Percentiles rank a stretch among this genome's conserved stretches.
phyloP scores from a whole-genome alignment of 2,888 invertebrate genomes.

The Germaria angustata region DNA sequence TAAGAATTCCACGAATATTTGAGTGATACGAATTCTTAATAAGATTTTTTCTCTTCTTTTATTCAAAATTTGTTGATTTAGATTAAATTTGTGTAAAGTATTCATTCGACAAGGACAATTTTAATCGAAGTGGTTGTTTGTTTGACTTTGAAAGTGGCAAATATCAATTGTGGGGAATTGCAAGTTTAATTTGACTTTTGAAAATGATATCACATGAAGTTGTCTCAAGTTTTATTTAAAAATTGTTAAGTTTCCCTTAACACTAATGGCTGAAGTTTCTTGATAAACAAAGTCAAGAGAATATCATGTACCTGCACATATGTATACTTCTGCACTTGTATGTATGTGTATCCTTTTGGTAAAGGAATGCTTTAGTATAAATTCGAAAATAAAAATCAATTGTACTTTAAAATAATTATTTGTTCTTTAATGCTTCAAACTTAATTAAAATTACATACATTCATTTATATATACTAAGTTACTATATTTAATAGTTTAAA shows the following conservation, averaged over 20 bases:
- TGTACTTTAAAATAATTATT: background rate
- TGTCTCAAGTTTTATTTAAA: no score
- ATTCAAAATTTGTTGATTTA: slow-evolving; percentile 35
- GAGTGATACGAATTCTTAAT: slow-evolving; percentile 54
- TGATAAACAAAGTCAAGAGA: no score
- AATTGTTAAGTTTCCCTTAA: no score
- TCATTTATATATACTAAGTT: background rate
- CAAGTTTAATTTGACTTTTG: no score
- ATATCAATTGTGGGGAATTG: no score
- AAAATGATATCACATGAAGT: no score
- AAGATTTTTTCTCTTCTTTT: slow-evolving; percentile 22
- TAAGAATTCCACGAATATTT: slow-evolving; percentile 54
- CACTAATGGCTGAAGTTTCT: no score
- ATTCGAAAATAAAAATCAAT: background rate
- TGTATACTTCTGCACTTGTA: no score
- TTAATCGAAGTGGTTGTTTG: background rate
- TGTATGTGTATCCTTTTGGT: no score
- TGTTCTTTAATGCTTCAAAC: background rate
- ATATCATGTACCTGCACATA: no score
- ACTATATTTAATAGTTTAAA: background rate
- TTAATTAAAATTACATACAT: background rate
- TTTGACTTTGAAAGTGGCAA: slow-evolving; percentile 22
- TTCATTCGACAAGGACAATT: slow-evolving; percentile 32
- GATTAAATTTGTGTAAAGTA: slow-evolving; percentile 47
- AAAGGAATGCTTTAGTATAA: no score